Conservation (phyloP, 2,113 vertebrate species). For the Typhlomys cinereus region DNA sequence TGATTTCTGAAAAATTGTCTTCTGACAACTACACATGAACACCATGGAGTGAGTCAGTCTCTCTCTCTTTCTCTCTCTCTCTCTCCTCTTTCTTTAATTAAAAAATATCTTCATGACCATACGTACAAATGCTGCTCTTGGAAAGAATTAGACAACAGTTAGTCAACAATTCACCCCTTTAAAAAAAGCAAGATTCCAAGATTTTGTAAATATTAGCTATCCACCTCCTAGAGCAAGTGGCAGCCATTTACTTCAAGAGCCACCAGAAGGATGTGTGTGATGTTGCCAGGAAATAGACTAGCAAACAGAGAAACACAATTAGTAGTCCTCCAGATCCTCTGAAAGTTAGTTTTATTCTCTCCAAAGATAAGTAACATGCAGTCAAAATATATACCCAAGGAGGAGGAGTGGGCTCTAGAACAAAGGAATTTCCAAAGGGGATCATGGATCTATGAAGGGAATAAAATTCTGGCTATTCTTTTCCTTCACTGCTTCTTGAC, state of each 20-base stretch:
- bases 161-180: background rate
- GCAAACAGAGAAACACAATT: background rate
- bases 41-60: too few species aligned
- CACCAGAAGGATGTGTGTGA: background rate
- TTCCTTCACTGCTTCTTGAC: too few species aligned
- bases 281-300: background rate
- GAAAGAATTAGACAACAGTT: background rate
- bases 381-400: background rate
- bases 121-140: background rate
- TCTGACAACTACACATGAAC: background rate
- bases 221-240: background rate
- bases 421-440: background rate
- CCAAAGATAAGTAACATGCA: too few species aligned
- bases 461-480: background rate
- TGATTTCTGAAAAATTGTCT: background rate
- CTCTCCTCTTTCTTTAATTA: too few species aligned
- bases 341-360: background rate
- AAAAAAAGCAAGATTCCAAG: background rate
- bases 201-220: background rate
- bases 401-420: background rate
- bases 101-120: too few species aligned
- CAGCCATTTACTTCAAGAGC: background rate
- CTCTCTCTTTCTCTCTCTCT: too few species aligned
- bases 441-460: background rate
- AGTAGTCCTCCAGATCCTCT: background rate